Base-by-base conservation (phyloP, 2,113 vertebrate genomes). In the Stegastes partitus region DNA sequence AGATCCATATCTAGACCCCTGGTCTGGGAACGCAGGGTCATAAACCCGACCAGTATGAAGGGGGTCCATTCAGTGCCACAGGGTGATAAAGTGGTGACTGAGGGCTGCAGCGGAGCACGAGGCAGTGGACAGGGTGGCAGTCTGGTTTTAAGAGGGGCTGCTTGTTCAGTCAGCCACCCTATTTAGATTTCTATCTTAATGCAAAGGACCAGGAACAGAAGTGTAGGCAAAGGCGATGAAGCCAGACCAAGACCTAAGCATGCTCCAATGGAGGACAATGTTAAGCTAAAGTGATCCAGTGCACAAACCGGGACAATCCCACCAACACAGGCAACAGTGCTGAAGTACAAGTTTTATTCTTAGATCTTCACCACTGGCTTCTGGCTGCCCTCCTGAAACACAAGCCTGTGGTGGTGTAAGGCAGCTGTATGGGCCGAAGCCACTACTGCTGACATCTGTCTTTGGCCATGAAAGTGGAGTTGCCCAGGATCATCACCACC, bases 181-280 rank as follows among this genome's bases (percentile, higher is more conserved):
- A 79, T 93, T 93, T 94, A 71, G 85, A 93, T 94, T 94, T 94
- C 90, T 91, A 93, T 93, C 71, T 91, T 74, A 93, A 88, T 85
- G 74, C 83, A 75, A 82, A 77, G 21, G 63, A 86, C 82, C 69
- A 83, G 87, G 77, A 93, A 93, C 89, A 91, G 89, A 90, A 84
- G 65, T 68, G 39, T 73, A 68, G 89, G 74, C 75, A 77, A n/a
- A 72, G 42, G 56, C 44, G 54, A 73, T 75, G 56, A 70, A 73
- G 53, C 76, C 51, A 67, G 54, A 62, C 55, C 19, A 39, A 53
- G 23, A 50, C 76, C 66, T 50, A 25, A 69, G 61, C 42, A 47
- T 25, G 54, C 39, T 65, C 39, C 34, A 73, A 68, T 53, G 14
- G 21, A 34, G 68, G 26, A 69, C 51, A 74, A 66, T 63, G 62